Evolutionary conservation across 2,888 invertebrate species (phyloP).

Genomic region (Trachelus stipa): DNA sequence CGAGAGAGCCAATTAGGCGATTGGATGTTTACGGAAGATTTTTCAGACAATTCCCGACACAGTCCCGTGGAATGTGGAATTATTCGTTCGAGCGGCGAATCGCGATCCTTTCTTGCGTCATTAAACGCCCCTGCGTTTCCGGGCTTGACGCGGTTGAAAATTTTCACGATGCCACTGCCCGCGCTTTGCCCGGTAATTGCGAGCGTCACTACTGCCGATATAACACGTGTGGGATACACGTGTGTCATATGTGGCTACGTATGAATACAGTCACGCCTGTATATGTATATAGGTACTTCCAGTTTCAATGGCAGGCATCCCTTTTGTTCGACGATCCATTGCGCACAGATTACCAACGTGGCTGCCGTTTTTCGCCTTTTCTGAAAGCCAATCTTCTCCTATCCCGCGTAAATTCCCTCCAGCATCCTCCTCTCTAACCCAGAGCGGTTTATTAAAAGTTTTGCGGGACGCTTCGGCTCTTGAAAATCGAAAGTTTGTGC

Average conservation of each 20-base stretch:
- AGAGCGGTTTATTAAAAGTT: background rate
- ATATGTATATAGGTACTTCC: background rate
- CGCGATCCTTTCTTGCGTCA: background rate
- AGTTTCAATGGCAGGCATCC: background rate
- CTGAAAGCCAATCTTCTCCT: background rate
- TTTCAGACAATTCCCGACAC: constrained; percentile 12
- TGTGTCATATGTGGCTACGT: background rate
- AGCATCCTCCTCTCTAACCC: background rate
- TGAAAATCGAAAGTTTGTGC: background rate
- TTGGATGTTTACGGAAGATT: constrained; percentile 40
- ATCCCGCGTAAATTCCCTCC: background rate
- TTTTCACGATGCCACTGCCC: background rate
- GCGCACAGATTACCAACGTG: background rate
- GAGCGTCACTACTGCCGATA: background rate
- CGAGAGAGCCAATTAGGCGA: constrained; percentile 29
- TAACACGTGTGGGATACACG: background rate
- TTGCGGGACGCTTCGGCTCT: background rate
- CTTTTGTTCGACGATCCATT: background rate
- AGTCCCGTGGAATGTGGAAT: background rate
- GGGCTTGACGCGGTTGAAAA: background rate
- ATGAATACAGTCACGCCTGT: no score
- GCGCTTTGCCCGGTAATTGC: background rate
- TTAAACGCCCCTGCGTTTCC: background rate
- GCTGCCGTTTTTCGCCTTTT: background rate
- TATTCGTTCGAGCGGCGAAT: background rate